Conservation (phyloP, 2,888 invertebrate species). For the Ochropacha duplaris region DNA sequence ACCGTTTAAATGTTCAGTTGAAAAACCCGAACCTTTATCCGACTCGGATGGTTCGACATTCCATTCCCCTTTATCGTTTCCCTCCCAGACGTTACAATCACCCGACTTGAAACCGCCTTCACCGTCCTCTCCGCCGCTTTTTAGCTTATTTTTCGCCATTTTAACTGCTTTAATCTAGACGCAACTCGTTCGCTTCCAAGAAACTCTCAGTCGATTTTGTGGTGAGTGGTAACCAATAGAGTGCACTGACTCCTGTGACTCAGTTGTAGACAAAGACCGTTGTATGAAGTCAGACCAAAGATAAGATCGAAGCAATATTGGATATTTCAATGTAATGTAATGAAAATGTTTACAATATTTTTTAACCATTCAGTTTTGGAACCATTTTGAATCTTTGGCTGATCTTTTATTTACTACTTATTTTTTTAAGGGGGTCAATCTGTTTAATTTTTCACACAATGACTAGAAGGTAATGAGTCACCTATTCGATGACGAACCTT, state of each 20-base stretch:
- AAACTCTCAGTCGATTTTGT: slow-evolving; percentile 4
- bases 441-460: not conserved
- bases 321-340: slow-evolving; percentile 1
- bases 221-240: slow-evolving; percentile 18
- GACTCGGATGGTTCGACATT: not conserved
- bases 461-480: slow-evolving; percentile 5
- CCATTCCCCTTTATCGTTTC: not conserved
- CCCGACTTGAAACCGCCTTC: not conserved
- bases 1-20: not conserved
- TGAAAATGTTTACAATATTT: not conserved
- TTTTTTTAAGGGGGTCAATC: not conserved
- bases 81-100: not conserved
- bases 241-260: slow-evolving; percentile 36
- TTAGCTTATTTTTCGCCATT: slow-evolving; percentile 1
- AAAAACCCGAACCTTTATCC: slow-evolving; percentile 1
- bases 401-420: not conserved
- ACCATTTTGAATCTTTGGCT: not conserved
- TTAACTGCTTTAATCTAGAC: slow-evolving; percentile 1
- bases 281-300: slow-evolving; percentile 15
- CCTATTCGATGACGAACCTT: not conserved
- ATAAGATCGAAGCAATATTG: slow-evolving; percentile 17
- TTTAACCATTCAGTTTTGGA: not conserved
- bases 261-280: slow-evolving; percentile 27
- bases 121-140: not conserved
- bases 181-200: slow-evolving; percentile 1